These are phyloP conservation scores for Petrocephalus sullivani DNA, from an alignment of 2,797 vertebrate species.

Conservation along the genomic window DNA sequence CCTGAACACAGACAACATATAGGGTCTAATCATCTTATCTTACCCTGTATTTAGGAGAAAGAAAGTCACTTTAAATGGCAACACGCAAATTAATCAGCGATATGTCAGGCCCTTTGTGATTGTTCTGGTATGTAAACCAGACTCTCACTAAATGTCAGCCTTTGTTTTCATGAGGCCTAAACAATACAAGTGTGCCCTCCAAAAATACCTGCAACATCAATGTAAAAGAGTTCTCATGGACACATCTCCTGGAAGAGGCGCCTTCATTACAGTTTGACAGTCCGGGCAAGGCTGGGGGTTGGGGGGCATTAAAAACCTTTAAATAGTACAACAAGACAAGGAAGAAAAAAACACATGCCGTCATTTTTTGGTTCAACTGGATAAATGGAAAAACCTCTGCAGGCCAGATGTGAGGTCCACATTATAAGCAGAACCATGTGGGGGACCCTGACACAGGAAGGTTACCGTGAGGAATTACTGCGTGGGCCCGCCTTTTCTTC, in stretches of 20 bases:
- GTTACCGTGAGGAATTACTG: conserved; percentile 17
- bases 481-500: conserved; percentile 7
- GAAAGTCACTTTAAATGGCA: not conserved
- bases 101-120: not conserved
- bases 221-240: not conserved
- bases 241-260: not conserved
- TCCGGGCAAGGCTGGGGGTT: not conserved
- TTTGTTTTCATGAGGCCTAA: not conserved
- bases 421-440: conserved; percentile 34
- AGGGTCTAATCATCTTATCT: not conserved
- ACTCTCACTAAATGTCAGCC: not conserved
- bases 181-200: not conserved
- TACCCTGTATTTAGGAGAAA: not conserved
- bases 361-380: conserved; percentile 20
- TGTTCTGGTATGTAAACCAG: not conserved
- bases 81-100: not conserved
- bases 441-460: conserved; percentile 31
- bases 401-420: conserved; percentile 17
- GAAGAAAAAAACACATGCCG: conserved; percentile 14
- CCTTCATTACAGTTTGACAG: not conserved
- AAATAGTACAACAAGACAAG: not conserved
- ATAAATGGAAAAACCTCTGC: conserved; percentile 24
- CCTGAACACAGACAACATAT: not conserved
- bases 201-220: not conserved
- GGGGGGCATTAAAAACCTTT: not conserved